phyloP scores from a whole-genome alignment of 1,140 invertebrate genomes.

The Cyclargus thomasi region DNA sequence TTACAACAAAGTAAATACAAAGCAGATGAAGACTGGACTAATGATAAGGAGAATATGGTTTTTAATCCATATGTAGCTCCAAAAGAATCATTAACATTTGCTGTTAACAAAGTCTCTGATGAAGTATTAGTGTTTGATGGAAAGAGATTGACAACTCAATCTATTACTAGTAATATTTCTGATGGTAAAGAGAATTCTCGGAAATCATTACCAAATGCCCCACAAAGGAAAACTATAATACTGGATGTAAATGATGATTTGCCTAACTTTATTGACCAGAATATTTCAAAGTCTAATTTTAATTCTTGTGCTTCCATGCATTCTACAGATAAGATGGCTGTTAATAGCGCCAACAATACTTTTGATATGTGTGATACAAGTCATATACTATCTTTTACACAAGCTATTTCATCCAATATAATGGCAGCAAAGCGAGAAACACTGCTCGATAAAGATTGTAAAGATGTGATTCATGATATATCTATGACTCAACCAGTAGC shows the following conservation, averaged over 20 bases:
- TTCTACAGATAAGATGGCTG: background rate
- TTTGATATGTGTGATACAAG: conserved; percentile 27
- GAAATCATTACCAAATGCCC: conserved; percentile 27
- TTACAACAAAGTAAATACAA: conserved; percentile 32
- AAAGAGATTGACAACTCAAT: conserved; percentile 47
- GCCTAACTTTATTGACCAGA: conserved; percentile 39
- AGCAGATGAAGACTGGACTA: conserved; percentile 37
- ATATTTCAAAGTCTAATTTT: conserved; percentile 14
- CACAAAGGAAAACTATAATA: conserved; percentile 46
- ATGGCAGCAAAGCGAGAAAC: background rate
- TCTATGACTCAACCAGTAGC: conserved; percentile 37
- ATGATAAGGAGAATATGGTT: conserved; percentile 60
- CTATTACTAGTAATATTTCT: conserved; percentile 31
- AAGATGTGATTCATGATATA: conserved; percentile 28
- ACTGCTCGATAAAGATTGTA: conserved; percentile 32
- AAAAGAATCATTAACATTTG: conserved; percentile 44
- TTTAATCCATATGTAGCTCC: conserved; percentile 51
- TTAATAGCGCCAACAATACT: background rate
- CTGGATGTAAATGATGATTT: conserved; percentile 51
- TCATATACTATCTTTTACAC: conserved; percentile 35
- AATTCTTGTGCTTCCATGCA: background rate
- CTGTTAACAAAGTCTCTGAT: conserved; percentile 43
- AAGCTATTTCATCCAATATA: conserved; percentile 21
- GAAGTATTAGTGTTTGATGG: conserved; percentile 63
- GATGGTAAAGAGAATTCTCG: conserved; percentile 27